phyloP scores from a whole-genome alignment of 1,140 invertebrate genomes.

The Anastatus disparis region DNA sequence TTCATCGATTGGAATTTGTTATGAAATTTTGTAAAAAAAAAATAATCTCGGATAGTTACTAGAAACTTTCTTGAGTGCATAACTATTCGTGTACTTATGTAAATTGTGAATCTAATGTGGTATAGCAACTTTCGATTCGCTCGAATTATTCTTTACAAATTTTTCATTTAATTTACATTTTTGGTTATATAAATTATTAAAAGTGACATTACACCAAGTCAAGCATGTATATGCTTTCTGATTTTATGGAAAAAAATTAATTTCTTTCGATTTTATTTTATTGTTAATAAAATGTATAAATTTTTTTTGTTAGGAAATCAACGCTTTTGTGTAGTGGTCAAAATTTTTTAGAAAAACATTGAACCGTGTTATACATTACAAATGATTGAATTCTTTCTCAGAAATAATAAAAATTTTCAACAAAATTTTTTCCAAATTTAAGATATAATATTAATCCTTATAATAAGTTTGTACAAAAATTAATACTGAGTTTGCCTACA shows the following conservation, averaged over 20 bases:
- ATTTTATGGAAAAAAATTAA: too few relatives aligned
- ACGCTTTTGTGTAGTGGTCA: too few relatives aligned
- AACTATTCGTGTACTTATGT: constrained; percentile 13
- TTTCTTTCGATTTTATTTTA: too few relatives aligned
- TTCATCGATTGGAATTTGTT: not conserved
- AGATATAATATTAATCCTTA: constrained; percentile 24
- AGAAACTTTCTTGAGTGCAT: constrained; percentile 17
- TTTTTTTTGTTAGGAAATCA: too few relatives aligned
- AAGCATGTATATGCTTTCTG: too few relatives aligned
- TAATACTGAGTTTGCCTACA: constrained; percentile 5
- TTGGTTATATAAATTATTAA: not conserved
- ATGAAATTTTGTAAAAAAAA: not conserved
- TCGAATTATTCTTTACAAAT: not conserved
- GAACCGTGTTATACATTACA: too few relatives aligned
- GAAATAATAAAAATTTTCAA: not conserved
- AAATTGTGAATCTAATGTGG: not conserved
- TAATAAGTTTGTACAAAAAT: constrained; percentile 32
- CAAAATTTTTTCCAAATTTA: not conserved
- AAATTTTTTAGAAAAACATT: too few relatives aligned
- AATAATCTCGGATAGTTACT: not conserved
- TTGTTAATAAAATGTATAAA: too few relatives aligned
- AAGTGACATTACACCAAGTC: too few relatives aligned
- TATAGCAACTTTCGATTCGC: not conserved
- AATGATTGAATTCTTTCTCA: constrained; percentile 22
- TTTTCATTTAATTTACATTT: not conserved